Conservation (phyloP, 2,797 vertebrate species). For the Cetoscarus ocellatus region DNA sequence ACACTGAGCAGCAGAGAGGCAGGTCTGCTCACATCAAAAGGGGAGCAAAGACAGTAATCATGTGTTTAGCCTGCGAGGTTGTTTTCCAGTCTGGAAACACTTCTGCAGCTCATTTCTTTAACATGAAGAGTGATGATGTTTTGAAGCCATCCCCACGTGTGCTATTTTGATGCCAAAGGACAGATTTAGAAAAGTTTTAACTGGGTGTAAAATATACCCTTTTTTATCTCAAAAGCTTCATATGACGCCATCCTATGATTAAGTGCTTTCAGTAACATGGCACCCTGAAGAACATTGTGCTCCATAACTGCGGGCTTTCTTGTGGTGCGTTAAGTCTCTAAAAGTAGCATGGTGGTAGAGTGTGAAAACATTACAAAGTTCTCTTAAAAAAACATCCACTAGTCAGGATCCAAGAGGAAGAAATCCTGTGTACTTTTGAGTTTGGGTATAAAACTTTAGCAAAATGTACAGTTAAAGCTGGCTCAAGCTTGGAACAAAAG, state of each 20-base stretch:
- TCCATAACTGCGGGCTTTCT: too few species aligned
- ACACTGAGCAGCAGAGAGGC: constrained; percentile 4
- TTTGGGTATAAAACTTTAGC: too few species aligned
- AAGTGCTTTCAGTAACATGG: too few species aligned
- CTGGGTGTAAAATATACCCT: not conserved
- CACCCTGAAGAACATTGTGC: too few species aligned
- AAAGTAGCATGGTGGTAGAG: too few species aligned
- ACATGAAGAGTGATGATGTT: not conserved
- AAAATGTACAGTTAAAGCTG: too few species aligned
- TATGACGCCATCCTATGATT: not conserved
- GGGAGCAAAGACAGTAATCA: constrained; percentile 14
- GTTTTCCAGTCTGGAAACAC: constrained; percentile 9
- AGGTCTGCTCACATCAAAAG: constrained; percentile 18
- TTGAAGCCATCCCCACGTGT: not conserved
- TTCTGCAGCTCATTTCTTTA: not conserved
- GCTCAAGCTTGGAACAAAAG: too few species aligned
- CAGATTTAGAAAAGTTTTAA: not conserved
- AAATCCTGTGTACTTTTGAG: too few species aligned
- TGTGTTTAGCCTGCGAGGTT: constrained; percentile 34
- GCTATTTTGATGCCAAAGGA: not conserved
- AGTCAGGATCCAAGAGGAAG: too few species aligned
- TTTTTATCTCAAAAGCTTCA: not conserved
- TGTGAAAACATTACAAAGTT: too few species aligned
- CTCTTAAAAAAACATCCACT: too few species aligned
- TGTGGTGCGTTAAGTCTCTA: too few species aligned